phyloP scores from a whole-genome alignment of 1,140 invertebrate genomes.

The Archivesica marissinica region DNA sequence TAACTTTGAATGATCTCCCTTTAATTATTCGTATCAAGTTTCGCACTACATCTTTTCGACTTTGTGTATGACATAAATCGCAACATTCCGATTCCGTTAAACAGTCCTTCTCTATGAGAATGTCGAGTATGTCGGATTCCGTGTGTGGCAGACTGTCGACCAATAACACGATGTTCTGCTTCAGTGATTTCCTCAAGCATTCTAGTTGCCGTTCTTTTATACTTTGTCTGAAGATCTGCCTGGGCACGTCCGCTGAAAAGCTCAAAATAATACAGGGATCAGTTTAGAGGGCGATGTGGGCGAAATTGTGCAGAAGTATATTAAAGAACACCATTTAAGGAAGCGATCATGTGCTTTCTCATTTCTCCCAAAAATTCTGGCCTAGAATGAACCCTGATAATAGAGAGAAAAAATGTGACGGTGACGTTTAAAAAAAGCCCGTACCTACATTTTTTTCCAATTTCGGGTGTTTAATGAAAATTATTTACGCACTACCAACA shows the following conservation, averaged over 20 bases:
- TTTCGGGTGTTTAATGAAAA: too few species aligned
- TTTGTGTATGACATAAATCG: background rate
- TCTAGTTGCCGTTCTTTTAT: background rate
- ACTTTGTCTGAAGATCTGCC: background rate
- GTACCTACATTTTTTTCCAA: too few species aligned
- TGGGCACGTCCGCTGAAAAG: background rate
- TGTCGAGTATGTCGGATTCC: background rate
- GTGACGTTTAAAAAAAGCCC: too few species aligned
- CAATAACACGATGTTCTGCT: background rate
- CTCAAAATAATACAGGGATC: too few species aligned
- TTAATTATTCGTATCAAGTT: slow-evolving; percentile 30
- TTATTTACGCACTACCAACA: too few species aligned
- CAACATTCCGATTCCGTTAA: slow-evolving; percentile 34
- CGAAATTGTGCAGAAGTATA: too few species aligned
- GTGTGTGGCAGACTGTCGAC: slow-evolving; percentile 13
- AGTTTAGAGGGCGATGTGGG: too few species aligned
- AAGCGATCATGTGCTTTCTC: too few species aligned
- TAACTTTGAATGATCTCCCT: slow-evolving; percentile 14
- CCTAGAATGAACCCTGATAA: too few species aligned
- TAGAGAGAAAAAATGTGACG: too few species aligned
- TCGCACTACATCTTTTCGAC: background rate
- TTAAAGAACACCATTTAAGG: too few species aligned
- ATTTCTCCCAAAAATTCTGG: too few species aligned
- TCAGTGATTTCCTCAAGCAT: slow-evolving; percentile 1
- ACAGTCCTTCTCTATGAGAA: background rate